Base-by-base conservation (phyloP, 2,888 invertebrate species). In the Leucoma salicis region DNA sequence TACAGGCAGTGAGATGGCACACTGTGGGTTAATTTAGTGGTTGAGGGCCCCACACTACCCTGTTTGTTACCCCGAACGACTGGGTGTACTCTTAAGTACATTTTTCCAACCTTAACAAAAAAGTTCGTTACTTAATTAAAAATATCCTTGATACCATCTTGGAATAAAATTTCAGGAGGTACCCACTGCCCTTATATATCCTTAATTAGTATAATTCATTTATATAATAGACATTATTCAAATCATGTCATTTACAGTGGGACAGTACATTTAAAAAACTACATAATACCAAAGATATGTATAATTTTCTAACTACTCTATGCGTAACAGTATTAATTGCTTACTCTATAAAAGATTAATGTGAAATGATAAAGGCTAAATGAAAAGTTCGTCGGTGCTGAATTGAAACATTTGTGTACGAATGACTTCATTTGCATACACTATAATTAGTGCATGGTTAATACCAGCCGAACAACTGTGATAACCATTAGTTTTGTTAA, bases 361-460 rank as follows among this genome's bases (percentile, higher is more conserved):
- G 70, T 49, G 28, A 32, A 33, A 49, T 61, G 82, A 84, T 83
- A 82, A 68, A 59, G 49, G 52, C 70, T 74, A 77, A 82, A 83
- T 82, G 76, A 81, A 83, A 82, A 79, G 70, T 66, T 66, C 61
- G 53, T 59, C 57, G 63, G 57, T 64, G 57, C 57, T 58, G 81
- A 81, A 85, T 87, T 83, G 83, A 85, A 82, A 78, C 74, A 82
- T 83, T 84, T 77, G 75, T 74, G 70, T 76, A 76, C 74, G 68
- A 77, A 78, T 72, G 69, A 55, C 66, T 75, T 76, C 72, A 84
- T 87, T 86, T 82, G 75, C 82, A 86, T 86, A 77, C 69, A 64
- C 65, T 70, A 64, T 80, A 84, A 85, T 84, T 83, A 83, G 71
- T 74, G 69, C 59, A 67, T 79, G 74, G 79, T 78, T 80, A 74